Conservation (phyloP, 1,140 invertebrate genomes). For the Drosophila pseudoobscura region DNA sequence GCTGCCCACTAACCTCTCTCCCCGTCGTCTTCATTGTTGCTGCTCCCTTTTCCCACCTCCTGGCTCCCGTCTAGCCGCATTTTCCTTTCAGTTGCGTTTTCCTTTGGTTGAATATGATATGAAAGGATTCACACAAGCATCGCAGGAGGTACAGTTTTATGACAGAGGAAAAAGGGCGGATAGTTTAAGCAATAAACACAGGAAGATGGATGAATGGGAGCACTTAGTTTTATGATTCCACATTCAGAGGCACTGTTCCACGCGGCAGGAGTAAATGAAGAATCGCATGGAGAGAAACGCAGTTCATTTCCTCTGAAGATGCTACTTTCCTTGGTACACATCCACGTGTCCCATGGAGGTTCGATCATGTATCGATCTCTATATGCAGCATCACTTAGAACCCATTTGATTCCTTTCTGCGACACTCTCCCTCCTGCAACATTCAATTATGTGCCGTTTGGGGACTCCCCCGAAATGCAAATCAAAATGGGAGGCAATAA, state of each 20-base stretch:
- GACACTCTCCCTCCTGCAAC: neutral
- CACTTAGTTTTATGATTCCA: slow-evolving; percentile 59
- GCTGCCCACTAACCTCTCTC: too few relatives aligned
- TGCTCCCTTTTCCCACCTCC: slow-evolving; percentile 7
- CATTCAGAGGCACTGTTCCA: slow-evolving; percentile 55
- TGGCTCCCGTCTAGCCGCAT: slow-evolving; percentile 27
- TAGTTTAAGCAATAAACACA: neutral
- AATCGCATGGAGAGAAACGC: neutral
- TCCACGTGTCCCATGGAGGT: too few relatives aligned
- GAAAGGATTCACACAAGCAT: slow-evolving; percentile 62
- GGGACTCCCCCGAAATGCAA: slow-evolving; percentile 33
- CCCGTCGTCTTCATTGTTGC: slow-evolving; percentile 1
- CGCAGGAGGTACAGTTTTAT: slow-evolving; percentile 28
- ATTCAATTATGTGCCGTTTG: slow-evolving; percentile 1
- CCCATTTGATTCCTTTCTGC: neutral
- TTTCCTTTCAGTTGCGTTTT: slow-evolving; percentile 49
- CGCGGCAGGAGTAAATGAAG: slow-evolving; percentile 41
- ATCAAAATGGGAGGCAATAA: slow-evolving; percentile 41
- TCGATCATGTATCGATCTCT: neutral
- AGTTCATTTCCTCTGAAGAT: too few relatives aligned
- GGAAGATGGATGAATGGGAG: slow-evolving; percentile 38
- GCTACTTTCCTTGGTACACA: too few relatives aligned
- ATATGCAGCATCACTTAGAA: neutral
- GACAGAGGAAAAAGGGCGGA: neutral
- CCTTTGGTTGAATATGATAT: slow-evolving; percentile 60